Conservation (phyloP, 2,797 vertebrate genomes). For the Muscicapa striata region DNA sequence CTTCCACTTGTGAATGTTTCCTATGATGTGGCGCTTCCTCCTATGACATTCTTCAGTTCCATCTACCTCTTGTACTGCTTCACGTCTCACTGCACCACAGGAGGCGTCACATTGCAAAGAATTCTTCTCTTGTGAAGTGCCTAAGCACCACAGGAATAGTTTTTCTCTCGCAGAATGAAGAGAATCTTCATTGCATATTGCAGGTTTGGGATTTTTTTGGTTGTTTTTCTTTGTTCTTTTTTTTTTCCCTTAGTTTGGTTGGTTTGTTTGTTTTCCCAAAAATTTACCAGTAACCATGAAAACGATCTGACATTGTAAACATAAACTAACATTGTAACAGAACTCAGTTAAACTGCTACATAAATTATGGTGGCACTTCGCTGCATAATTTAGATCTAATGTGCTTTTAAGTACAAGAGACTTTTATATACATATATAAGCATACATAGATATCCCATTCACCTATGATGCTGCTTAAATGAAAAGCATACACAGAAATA, state of each 20-base stretch:
- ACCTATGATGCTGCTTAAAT: background rate
- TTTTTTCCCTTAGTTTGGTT: background rate
- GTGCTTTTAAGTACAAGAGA: background rate
- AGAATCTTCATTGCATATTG: slow-evolving; percentile 7
- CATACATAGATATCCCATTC: background rate
- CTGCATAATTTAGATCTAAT: background rate
- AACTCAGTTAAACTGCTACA: background rate
- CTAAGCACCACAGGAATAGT: background rate
- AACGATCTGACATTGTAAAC: background rate
- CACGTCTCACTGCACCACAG: slow-evolving; percentile 12
- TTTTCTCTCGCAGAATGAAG: background rate
- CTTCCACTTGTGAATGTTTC: slow-evolving; percentile 21
- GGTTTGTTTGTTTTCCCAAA: background rate
- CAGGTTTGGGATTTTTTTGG: background rate
- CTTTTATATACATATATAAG: background rate
- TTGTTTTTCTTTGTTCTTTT: background rate
- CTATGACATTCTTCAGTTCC: slow-evolving; percentile 14
- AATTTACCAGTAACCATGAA: background rate
- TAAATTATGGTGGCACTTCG: background rate
- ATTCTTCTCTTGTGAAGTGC: background rate
- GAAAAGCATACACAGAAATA: background rate
- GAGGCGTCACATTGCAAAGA: slow-evolving; percentile 9
- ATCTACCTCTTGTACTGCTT: background rate
- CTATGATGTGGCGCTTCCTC: background rate
- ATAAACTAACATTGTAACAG: background rate